Base-by-base conservation (phyloP, 2,113 vertebrate genomes). In the Colossoma macropomum region DNA sequence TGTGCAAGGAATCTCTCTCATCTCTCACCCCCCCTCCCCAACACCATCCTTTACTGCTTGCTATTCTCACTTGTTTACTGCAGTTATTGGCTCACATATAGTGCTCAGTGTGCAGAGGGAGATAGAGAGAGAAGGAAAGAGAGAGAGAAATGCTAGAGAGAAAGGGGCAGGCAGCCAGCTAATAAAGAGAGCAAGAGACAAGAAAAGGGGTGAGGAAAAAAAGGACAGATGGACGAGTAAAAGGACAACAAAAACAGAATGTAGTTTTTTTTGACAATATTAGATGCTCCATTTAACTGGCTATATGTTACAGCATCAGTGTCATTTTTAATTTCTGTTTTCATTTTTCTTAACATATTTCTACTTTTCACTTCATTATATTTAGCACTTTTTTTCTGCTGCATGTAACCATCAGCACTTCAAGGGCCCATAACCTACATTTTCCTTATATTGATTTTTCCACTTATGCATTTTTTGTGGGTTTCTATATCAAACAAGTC, bases 51-150 rank as follows among this genome's bases (percentile, higher is more conserved):
- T 62, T 62, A 63, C 32, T 30, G 38, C 75, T 27, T 63, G 59
- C 75, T 77, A 32, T 60, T 62, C 74, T 38, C 73, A 34, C 72
- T 80, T 59, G 80, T 72, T 81, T 80, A 81, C 70, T 34, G 80
- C 80, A 77, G 79, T 56, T 60, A 52, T 16, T 23, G 23, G 59
- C 59, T 23, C 12, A 68, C 75, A 77, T n/a, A 25, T 41, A 84
- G 80, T 85, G 83, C 83, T 81, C 77, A 87, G 70, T 52, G 23
- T n/a, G 75, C 81, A 76, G 23, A 82, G 27, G 48, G 56, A 54
- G 23, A 27, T 3, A 72, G 59, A 48, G 25, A 56, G 27, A 59
- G 19, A 38, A 19, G 45, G 48, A 45, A 30, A 25, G 25, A 25
- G 70, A 72, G 63, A 74, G 25, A 23, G 59, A 56, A n/a, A 59